phyloP scores from a whole-genome alignment of 1,140 invertebrate genomes.

The Hylaeus volcanicus region DNA sequence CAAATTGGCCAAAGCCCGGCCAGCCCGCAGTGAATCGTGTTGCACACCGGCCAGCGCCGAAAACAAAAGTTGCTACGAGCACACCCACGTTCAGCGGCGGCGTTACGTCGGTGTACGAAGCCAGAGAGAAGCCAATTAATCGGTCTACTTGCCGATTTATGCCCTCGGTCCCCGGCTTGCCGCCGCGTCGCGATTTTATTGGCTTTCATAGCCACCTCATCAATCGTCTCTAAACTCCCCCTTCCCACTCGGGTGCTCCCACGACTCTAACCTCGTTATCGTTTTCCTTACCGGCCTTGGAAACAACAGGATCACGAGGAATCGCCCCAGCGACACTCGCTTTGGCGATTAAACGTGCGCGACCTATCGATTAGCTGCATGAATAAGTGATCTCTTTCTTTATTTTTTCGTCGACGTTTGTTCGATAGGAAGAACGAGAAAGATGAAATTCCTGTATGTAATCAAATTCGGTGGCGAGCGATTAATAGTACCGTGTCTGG shows the following conservation, averaged over 20 bases:
- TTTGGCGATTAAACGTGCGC: slow-evolving; percentile 51
- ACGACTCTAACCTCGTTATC: slow-evolving; percentile 55
- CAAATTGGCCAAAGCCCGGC: slow-evolving; percentile 64
- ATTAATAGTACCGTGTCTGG: no score
- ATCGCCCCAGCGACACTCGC: slow-evolving; percentile 22
- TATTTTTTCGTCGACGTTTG: neutral
- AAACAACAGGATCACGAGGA: slow-evolving; percentile 38
- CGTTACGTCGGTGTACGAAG: neutral
- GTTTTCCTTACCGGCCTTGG: slow-evolving; percentile 42
- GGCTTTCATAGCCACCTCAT: slow-evolving; percentile 63
- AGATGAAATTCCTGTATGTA: no score
- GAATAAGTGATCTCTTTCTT: neutral
- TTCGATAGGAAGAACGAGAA: neutral
- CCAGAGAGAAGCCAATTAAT: slow-evolving; percentile 61
- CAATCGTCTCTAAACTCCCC: slow-evolving; percentile 51
- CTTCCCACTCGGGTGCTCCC: neutral
- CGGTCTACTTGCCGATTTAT: slow-evolving; percentile 67
- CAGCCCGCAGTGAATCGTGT: slow-evolving; percentile 13
- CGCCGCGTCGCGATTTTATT: slow-evolving; percentile 61
- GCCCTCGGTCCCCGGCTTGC: slow-evolving; percentile 16
- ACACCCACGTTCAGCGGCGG: neutral
- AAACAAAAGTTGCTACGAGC: slow-evolving; percentile 46
- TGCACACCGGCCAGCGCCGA: neutral
- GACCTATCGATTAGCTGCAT: slow-evolving; percentile 28
- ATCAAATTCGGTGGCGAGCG: no score